Base-by-base conservation (phyloP, 1,140 invertebrate genomes). In the Oryzaephilus surinamensis region DNA sequence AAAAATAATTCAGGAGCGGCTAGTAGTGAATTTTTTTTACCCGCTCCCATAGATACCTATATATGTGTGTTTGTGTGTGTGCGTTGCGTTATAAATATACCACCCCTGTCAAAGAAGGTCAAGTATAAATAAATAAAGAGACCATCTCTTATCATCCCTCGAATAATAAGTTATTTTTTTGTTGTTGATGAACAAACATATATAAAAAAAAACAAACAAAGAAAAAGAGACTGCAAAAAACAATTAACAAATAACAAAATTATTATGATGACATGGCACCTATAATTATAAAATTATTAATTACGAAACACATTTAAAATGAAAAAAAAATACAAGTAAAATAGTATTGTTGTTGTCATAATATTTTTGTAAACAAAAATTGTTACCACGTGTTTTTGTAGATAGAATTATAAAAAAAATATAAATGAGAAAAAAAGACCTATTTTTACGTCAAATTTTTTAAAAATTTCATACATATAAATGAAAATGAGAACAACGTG, bases 201-300 rank as follows among this genome's bases (percentile, higher is more conserved):
- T 21, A 5, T 39, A 45, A 46, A 44, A 47, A 49, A 45, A 52
- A 43, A 46, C 12, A 39, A 16, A 28, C 11, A 36, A 28, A 31
- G 34, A 31, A 54, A 57, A 62, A 61, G 60, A 62, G 60, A 62
- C 60, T 62, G 60, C 60, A 58, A 62, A 61, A 61, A 62, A 61
- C 55, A 60, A 60, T 59, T 60, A 55, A 58, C 52, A 57, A 59
- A 48, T 37, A 51, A 51, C 52, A 57, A 57, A 57, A 54, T 49
- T 53, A 62, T 58, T 53, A 51, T 54, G 53, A 59, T 51, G 52
- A 55, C 38, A 30, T 39, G n/a, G n/a, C n/a, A n/a, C n/a, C n/a
- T n/a, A n/a, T n/a, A n/a, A n/a, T n/a, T n/a, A n/a, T n/a, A n/a
- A n/a, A n/a, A n/a, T n/a, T n/a, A n/a, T n/a, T n/a, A n/a, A n/a